Base-by-base conservation (phyloP, 2,888 invertebrate species). In the Tinea pellionella region DNA sequence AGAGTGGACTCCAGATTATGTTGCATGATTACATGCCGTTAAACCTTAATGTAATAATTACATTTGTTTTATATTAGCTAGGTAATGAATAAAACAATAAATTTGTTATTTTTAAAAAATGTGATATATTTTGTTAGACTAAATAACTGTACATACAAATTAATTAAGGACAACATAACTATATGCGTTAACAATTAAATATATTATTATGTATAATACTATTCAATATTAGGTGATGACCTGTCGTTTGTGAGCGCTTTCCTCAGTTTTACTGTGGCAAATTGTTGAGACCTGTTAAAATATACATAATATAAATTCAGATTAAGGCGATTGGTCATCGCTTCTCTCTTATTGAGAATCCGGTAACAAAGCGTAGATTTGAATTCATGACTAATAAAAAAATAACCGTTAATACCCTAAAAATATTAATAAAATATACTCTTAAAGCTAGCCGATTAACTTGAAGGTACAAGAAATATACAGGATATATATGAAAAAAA, bases 171-270 rank as follows among this genome's bases (percentile, higher is more conserved):
- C n/a, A n/a, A n/a, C n/a, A n/a, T n/a, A 81, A 82, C 79, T 24
- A 24, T 24, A 24, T 24, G 6, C 6, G 6, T 3, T 24, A 24
- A 24, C 83, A 87, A 83, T 84, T 80, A 86, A 85, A 83, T 59
- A 47, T 15, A 29, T 32, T 2, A 19, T 47, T 75, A 67, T 68
- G 73, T 73, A 72, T 75, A 72, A 77, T 68, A 74, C 78, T 88
- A 88, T 71, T 89, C 89, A 75, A 92, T 89, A 84, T 94, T 90
- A 66, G 95, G 94, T 68, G 94, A 93, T 66, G 94, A 93, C 70
- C 95, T 91, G 83, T 95, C 95, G 80, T 94, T 94, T 74, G 95
- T 94, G 88, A 94, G 92, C 72, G 94, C 92, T 89, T 94, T 95
- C 78, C 95, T 90, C 77, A 95, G 90, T 89, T 95, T 95, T 77